A percentile compares a stretch with the other conserved stretches of the same genome.
phyloP scores from a whole-genome alignment of 1,140 invertebrate genomes.

The Drosophila kikkawai region DNA sequence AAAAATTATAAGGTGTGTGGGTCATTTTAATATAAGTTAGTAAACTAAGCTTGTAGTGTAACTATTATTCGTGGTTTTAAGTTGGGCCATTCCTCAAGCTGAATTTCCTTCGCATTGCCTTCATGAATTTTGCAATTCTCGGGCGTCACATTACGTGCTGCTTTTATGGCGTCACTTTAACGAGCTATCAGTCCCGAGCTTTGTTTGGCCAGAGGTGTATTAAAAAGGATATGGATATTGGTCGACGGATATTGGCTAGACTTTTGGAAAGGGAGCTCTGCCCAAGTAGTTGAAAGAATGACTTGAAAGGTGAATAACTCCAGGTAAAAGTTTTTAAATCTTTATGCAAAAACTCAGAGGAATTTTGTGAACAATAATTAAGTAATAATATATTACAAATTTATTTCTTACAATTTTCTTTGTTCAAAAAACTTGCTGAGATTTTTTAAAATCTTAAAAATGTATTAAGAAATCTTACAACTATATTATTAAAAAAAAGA shows the following conservation, averaged over 20 bases:
- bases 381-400: not conserved
- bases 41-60: constrained; percentile 6
- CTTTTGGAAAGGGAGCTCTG: not conserved
- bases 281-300: not conserved
- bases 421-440: no score
- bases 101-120: constrained; percentile 44
- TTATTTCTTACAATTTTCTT: no score
- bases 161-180: constrained; percentile 65
- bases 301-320: not conserved
- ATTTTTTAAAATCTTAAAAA: no score
- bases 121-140: constrained; percentile 70
- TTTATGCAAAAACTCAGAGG: constrained; percentile 87
- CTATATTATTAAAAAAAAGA: no score
- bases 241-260: constrained; percentile 87
- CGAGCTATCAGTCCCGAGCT: constrained; percentile 58
- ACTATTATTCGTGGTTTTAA: not conserved
- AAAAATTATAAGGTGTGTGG: not conserved
- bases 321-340: not conserved
- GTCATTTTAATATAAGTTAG: no score
- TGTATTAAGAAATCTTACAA: no score
- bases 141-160: constrained; percentile 54
- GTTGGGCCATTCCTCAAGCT: not conserved
- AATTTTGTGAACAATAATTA: not conserved
- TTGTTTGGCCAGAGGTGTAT: constrained; percentile 51
- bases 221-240: constrained; percentile 87